A percentile compares a stretch with the other conserved stretches of the same genome.
phyloP scores from a whole-genome alignment of 2,888 invertebrate genomes.

The Junonia oenone region DNA sequence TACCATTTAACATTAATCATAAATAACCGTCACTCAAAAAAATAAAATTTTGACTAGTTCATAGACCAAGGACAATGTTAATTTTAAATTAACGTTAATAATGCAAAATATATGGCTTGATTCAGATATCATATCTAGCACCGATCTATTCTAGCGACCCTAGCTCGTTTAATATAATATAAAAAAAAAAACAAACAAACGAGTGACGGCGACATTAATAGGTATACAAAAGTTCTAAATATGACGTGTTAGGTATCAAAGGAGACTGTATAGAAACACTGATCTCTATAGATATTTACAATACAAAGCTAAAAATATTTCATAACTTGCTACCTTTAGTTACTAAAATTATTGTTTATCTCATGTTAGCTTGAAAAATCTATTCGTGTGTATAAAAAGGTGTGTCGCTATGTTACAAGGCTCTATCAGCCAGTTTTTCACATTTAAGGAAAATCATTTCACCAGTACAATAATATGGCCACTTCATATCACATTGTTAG shows the following conservation, averaged over 20 bases:
- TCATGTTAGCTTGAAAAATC: slow-evolving; percentile 19
- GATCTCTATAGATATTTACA: slow-evolving; percentile 66
- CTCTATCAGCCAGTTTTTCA: slow-evolving; percentile 22
- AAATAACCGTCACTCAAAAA: slow-evolving; percentile 49
- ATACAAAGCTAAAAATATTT: slow-evolving; percentile 59
- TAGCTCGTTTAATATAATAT: slow-evolving; percentile 29
- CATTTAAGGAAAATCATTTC: background rate
- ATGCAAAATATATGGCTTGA: slow-evolving; percentile 30
- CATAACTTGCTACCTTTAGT: slow-evolving; percentile 51
- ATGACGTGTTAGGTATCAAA: slow-evolving; percentile 60
- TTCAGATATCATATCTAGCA: slow-evolving; percentile 47
- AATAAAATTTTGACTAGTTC: slow-evolving; percentile 72
- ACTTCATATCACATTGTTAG: slow-evolving; percentile 58
- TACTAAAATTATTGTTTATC: slow-evolving; percentile 28
- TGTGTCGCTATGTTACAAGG: slow-evolving; percentile 9
- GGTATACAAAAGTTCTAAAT: slow-evolving; percentile 68
- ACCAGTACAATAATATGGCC: slow-evolving; percentile 50
- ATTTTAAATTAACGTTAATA: slow-evolving; percentile 17
- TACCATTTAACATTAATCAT: slow-evolving; percentile 44
- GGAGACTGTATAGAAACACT: slow-evolving; percentile 65
- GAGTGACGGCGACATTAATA: slow-evolving; percentile 41
- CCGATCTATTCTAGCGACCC: slow-evolving; percentile 47
- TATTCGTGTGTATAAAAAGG: slow-evolving; percentile 14
- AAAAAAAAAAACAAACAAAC: slow-evolving; percentile 15
- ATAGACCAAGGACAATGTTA: slow-evolving; percentile 39